Base-by-base conservation (phyloP, 2,888 invertebrate species). In the Eupithecia inturbata region DNA sequence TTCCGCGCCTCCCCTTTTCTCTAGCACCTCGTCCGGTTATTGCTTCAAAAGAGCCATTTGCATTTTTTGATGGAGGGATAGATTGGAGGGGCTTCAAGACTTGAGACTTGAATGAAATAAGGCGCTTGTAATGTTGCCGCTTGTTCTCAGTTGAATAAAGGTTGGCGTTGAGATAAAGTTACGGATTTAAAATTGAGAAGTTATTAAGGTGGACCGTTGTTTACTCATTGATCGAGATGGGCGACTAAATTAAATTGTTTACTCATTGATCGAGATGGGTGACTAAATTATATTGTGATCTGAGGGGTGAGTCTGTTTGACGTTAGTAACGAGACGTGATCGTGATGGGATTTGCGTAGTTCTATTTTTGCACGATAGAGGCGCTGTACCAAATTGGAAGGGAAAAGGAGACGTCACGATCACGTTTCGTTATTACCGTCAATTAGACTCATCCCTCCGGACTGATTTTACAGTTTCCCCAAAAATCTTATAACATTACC, bases 31-130 rank as follows among this genome's bases (percentile, higher is more conserved):
- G 77, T 73, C 71, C 69, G 74, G 67, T 72, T 73, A 78, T 80
- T 77, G 76, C 77, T 72, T 78, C 81, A 78, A 81, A 81, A 74
- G 80, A 70, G 66, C 63, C 72, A 81, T 82, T 82, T 81, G 77
- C 80, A 81, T 81, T 76, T 79, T 77, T 77, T 78, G 80, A 80
- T 80, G 70, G 79, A 77, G 78, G 70, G 74, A 70, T 71, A 73
- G 79, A 77, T 76, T 70, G 70, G 62, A 75, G 39, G 45, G 26
- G 33, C 70, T 71, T 69, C 60, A 64, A 73, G 73, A 22, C 57
- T 57, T 57, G 53, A 71, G 68, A 68, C 72, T 68, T 70, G 68
- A 68, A 67, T 76, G 73, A 63, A 73, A 76, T 76, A 71, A 39
- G 62, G 62, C 68, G 68, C 67, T 71, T 73, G 70, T 76, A 71